These are phyloP conservation scores for Bryconaethiops microstoma DNA, from an alignment of 2,797 vertebrate species.

Conservation along the genomic window DNA sequence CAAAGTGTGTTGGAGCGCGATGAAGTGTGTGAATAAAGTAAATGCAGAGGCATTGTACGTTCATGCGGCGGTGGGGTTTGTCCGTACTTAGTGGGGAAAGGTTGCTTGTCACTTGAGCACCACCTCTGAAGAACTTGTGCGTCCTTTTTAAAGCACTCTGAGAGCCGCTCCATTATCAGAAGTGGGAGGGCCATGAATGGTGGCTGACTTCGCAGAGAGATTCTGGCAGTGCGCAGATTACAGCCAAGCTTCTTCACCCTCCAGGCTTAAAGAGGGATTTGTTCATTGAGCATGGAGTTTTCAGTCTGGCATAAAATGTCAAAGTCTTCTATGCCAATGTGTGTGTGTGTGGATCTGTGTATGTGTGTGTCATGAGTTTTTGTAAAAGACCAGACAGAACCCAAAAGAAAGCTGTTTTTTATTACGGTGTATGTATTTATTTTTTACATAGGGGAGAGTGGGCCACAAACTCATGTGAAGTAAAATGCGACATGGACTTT, in stretches of 20 bases:
- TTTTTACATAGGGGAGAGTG: neutral
- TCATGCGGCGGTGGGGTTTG: slow-evolving; percentile 8
- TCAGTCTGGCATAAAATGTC: slow-evolving; percentile 45
- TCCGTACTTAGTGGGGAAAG: slow-evolving; percentile 5
- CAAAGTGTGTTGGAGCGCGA: neutral
- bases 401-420: neutral
- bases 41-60: slow-evolving; percentile 1
- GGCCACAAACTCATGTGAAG: no score
- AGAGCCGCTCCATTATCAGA: slow-evolving; percentile 41
- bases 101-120: slow-evolving; percentile 21
- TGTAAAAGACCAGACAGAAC: neutral
- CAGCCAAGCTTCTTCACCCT: slow-evolving; percentile 45
- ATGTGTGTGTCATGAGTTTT: neutral
- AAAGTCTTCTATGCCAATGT: slow-evolving; percentile 42
- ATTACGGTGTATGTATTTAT: neutral
- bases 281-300: slow-evolving; percentile 47
- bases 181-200: slow-evolving; percentile 40
- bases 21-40: slow-evolving; percentile 9
- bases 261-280: slow-evolving; percentile 56
- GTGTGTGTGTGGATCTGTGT: slow-evolving; percentile 10
- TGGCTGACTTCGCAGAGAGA: slow-evolving; percentile 47
- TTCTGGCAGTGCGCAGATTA: slow-evolving; percentile 57
- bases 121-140: slow-evolving; percentile 23
- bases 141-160: slow-evolving; percentile 16
- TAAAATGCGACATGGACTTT: neutral